These are phyloP conservation scores for Cinclus mexicanus DNA, from an alignment of 2,113 vertebrate species.

Conservation along the genomic window DNA sequence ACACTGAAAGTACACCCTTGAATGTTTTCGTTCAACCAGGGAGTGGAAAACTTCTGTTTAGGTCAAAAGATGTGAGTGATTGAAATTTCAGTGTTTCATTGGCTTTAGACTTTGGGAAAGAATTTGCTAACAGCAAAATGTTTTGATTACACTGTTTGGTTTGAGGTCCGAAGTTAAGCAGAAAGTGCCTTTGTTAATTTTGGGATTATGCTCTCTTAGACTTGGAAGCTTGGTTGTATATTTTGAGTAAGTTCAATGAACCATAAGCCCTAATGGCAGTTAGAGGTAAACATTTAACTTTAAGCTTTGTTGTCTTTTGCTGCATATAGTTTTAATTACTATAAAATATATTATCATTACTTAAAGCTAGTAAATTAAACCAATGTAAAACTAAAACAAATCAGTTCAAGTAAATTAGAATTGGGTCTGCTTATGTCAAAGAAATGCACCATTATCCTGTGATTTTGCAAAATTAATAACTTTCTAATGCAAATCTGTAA, in stretches of 20 bases:
- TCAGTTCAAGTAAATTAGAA: background rate
- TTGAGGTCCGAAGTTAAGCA: constrained; percentile 27
- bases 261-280: background rate
- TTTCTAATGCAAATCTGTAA: background rate
- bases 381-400: background rate
- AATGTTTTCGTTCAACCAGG: background rate
- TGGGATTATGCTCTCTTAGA: background rate
- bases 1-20: background rate
- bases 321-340: background rate
- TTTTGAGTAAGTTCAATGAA: constrained; percentile 24
- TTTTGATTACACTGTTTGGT: constrained; percentile 47
- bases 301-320: background rate
- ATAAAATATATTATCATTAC: background rate
- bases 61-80: background rate
- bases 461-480: background rate
- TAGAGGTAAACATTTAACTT: constrained; percentile 4
- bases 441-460: background rate
- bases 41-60: background rate
- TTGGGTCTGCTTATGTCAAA: background rate
- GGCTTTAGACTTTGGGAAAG: constrained; percentile 2
- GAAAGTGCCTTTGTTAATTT: constrained; percentile 22
- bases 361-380: background rate
- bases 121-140: constrained; percentile 5
- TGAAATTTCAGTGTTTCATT: background rate
- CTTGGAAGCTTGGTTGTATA: background rate